phyloP scores from a whole-genome alignment of 2,113 vertebrate species.

The Nycticorax nycticorax region DNA sequence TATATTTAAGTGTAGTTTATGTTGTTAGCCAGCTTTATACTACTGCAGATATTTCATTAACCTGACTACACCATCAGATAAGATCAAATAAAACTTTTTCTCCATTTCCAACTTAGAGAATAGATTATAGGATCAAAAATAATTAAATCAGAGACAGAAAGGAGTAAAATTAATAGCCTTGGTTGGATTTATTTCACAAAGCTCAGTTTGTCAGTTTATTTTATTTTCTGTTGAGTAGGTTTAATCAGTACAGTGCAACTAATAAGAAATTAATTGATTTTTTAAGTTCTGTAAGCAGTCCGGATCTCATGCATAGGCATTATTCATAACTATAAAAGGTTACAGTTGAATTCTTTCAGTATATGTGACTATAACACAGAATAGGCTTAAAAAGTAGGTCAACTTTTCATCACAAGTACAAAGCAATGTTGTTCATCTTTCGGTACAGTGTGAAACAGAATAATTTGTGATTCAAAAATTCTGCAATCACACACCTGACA shows the following conservation, averaged over 20 bases:
- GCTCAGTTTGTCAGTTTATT: slow-evolving; percentile 50
- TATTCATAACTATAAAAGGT: slow-evolving; percentile 70
- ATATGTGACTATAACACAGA: slow-evolving; percentile 42
- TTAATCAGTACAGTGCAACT: slow-evolving; percentile 50
- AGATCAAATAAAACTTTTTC: slow-evolving; percentile 45
- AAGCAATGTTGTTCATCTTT: neutral
- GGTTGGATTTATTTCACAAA: slow-evolving; percentile 30
- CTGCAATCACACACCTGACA: neutral
- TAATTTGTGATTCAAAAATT: neutral
- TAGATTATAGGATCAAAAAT: slow-evolving; percentile 37
- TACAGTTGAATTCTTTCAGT: slow-evolving; percentile 55
- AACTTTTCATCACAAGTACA: neutral
- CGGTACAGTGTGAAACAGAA: neutral
- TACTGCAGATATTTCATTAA: slow-evolving; percentile 40
- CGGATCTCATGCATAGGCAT: slow-evolving; percentile 34
- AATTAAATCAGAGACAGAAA: slow-evolving; percentile 55
- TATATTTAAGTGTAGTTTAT: neutral
- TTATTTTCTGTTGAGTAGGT: slow-evolving; percentile 40
- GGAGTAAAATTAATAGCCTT: slow-evolving; percentile 48
- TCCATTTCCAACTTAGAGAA: slow-evolving; percentile 36
- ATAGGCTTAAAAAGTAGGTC: slow-evolving; percentile 38
- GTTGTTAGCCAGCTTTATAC: neutral
- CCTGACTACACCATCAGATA: slow-evolving; percentile 18
- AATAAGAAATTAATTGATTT: slow-evolving; percentile 73
- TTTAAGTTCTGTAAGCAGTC: slow-evolving; percentile 63